phyloP scores from a whole-genome alignment of 2,888 invertebrate genomes.

The Drosophila kuntzei region DNA sequence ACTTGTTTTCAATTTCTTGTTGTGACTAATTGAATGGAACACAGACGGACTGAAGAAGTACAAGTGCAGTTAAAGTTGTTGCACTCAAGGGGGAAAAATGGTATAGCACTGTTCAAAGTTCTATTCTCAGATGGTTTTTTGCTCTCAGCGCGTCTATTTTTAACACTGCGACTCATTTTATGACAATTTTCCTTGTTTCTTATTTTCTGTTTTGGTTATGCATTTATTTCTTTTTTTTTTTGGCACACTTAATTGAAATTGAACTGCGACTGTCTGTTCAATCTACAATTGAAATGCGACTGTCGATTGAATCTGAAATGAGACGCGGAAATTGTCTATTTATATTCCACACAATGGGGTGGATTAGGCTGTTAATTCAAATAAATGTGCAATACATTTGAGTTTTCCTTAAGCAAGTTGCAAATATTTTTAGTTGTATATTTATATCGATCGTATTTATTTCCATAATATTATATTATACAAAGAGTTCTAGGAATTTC shows the following conservation, averaged over 20 bases:
- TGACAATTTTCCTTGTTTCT: conserved; percentile 5
- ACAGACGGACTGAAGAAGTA: conserved; percentile 2
- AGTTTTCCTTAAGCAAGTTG: neutral
- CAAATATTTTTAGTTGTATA: neutral
- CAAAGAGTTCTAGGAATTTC: neutral
- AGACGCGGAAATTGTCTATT: conserved; percentile 9
- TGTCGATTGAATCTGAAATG: conserved; percentile 9
- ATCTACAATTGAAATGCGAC: conserved; percentile 11
- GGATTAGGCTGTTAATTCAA: neutral
- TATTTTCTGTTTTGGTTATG: neutral
- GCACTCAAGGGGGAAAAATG: neutral
- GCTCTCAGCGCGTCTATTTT: conserved; percentile 16
- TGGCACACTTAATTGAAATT: conserved; percentile 26
- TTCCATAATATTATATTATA: neutral
- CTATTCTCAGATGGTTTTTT: conserved; percentile 14
- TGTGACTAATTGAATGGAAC: conserved; percentile 54
- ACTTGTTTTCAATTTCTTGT: conserved; percentile 27
- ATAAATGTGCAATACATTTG: neutral
- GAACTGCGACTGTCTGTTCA: conserved; percentile 20
- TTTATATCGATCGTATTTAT: neutral
- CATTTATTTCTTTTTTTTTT: conserved; percentile 1
- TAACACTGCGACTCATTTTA: conserved; percentile 21
- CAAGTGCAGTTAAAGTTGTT: conserved; percentile 16
- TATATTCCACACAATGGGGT: neutral
- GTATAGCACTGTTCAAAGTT: conserved; percentile 35